Evolutionary conservation across 2,888 invertebrate species (phyloP).

Genomic region (Polyploca ridens): DNA sequence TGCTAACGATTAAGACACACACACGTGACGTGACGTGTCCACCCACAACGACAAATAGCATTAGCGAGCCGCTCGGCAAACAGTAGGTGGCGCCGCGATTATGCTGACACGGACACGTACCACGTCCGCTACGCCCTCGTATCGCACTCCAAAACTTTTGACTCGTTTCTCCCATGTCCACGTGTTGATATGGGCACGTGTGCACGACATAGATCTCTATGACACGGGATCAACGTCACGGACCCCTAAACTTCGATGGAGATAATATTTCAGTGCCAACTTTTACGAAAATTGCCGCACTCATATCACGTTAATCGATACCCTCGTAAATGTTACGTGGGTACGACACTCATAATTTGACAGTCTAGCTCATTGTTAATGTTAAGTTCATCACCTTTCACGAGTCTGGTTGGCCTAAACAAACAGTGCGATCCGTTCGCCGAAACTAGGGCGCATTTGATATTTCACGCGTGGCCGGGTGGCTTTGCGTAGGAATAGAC

Average conservation of each 20-base stretch:
- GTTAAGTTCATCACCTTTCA: conserved; percentile 75
- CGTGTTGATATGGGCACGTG: conserved; percentile 60
- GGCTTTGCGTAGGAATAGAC: conserved; percentile 78
- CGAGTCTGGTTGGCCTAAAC: conserved; percentile 73
- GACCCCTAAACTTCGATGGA: conserved; percentile 45
- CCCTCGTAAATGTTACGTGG: conserved; percentile 35
- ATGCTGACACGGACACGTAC: conserved; percentile 63
- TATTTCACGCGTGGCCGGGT: conserved; percentile 80
- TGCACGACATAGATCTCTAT: conserved; percentile 48
- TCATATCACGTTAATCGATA: conserved; percentile 52
- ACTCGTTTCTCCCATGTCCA: conserved; percentile 50
- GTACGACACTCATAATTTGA: conserved; percentile 61
- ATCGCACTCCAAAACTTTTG: conserved; percentile 54
- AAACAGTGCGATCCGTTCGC: conserved; percentile 76
- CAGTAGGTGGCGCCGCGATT: conserved; percentile 70
- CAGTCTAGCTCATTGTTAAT: conserved; percentile 65
- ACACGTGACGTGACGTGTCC: conserved; percentile 69
- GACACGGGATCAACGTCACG: conserved; percentile 54
- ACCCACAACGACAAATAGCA: conserved; percentile 74
- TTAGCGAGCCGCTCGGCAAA: conserved; percentile 74
- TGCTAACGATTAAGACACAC: conserved; percentile 80
- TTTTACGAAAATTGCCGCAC: conserved; percentile 34
- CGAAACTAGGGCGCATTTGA: conserved; percentile 82
- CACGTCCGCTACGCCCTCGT: conserved; percentile 38
- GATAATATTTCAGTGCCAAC: conserved; percentile 30